Percentiles rank a stretch among this genome's conserved stretches.
These are phyloP conservation scores for Drosophila acutilabella DNA, from an alignment of 2,888 invertebrate genomes.

Conservation along the genomic window DNA sequence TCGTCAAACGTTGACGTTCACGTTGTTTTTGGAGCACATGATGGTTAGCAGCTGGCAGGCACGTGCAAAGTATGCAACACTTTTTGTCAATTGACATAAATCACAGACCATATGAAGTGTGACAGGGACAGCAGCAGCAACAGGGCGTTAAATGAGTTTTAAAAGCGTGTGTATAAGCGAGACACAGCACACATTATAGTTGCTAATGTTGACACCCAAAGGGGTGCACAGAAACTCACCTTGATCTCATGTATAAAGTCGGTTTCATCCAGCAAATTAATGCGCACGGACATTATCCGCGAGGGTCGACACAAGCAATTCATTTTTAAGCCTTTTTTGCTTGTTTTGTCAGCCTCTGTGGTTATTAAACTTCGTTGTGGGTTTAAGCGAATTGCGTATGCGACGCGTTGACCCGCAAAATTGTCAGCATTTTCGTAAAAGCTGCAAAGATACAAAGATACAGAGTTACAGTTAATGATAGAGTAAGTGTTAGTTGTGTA, in stretches of 20 bases:
- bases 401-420: slow-evolving; percentile 42
- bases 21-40: slow-evolving; percentile 14
- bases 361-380: slow-evolving; percentile 19
- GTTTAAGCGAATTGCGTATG: slow-evolving; percentile 57
- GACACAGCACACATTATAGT: slow-evolving; percentile 26
- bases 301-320: slow-evolving; percentile 85
- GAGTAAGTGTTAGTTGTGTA: slow-evolving; percentile 31
- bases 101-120: slow-evolving; percentile 40
- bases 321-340: slow-evolving; percentile 68
- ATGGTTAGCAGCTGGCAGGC: slow-evolving; percentile 54
- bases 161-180: background rate
- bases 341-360: slow-evolving; percentile 16
- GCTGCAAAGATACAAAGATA: slow-evolving; percentile 24
- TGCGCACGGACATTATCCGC: slow-evolving; percentile 87
- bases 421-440: slow-evolving; percentile 58
- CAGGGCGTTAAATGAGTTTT: too few relatives aligned
- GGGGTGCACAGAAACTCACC: slow-evolving; percentile 86
- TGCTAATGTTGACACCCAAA: slow-evolving; percentile 57
- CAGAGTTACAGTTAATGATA: slow-evolving; percentile 14
- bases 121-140: background rate
- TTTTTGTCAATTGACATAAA: slow-evolving; percentile 69
- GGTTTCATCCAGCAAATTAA: slow-evolving; percentile 95
- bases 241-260: slow-evolving; percentile 95
- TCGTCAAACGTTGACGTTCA: too few relatives aligned
- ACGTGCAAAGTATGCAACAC: slow-evolving; percentile 79